These are phyloP conservation scores for Exocentrus adspersus DNA, from an alignment of 2,888 invertebrate genomes.

Conservation along the genomic window DNA sequence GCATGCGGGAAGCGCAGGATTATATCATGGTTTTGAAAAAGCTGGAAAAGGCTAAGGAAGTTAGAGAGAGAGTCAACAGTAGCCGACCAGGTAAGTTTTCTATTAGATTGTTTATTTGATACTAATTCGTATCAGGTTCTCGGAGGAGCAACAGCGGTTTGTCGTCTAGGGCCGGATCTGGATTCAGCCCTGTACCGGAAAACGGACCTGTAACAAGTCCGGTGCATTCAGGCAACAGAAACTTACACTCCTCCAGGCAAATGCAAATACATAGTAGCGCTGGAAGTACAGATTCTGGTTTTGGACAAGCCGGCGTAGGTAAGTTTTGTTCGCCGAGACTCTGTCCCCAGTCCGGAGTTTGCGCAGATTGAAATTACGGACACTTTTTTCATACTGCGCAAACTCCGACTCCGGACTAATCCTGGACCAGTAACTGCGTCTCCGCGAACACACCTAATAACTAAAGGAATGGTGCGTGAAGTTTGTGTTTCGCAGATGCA, in stretches of 20 bases:
- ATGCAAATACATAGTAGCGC: constrained; percentile 57
- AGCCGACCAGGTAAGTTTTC: constrained; percentile 65
- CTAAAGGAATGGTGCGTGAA: too few relatives aligned
- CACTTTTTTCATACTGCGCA: too few relatives aligned
- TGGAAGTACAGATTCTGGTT: constrained; percentile 60
- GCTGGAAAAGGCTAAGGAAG: constrained; percentile 66
- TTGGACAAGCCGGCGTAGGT: constrained; percentile 51
- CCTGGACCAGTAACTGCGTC: too few relatives aligned
- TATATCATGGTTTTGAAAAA: constrained; percentile 88
- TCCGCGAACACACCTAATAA: too few relatives aligned
- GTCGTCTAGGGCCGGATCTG: constrained; percentile 68
- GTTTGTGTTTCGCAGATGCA: constrained; percentile 60
- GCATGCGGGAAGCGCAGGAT: constrained; percentile 87
- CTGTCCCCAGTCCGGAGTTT: too few relatives aligned
- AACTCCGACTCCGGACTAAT: too few relatives aligned
- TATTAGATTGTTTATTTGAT: too few relatives aligned
- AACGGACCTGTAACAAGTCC: constrained; percentile 53
- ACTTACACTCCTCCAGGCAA: constrained; percentile 52
- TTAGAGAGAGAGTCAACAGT: constrained; percentile 69
- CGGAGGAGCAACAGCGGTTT: constrained; percentile 67
- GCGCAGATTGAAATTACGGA: too few relatives aligned
- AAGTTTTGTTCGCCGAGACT: not conserved
- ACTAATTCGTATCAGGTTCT: constrained; percentile 65
- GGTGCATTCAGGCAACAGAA: constrained; percentile 52
- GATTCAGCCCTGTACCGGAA: constrained; percentile 66